These are phyloP conservation scores for Psilopogon haemacephalus DNA, from an alignment of 2,113 vertebrate species.

Conservation along the genomic window DNA sequence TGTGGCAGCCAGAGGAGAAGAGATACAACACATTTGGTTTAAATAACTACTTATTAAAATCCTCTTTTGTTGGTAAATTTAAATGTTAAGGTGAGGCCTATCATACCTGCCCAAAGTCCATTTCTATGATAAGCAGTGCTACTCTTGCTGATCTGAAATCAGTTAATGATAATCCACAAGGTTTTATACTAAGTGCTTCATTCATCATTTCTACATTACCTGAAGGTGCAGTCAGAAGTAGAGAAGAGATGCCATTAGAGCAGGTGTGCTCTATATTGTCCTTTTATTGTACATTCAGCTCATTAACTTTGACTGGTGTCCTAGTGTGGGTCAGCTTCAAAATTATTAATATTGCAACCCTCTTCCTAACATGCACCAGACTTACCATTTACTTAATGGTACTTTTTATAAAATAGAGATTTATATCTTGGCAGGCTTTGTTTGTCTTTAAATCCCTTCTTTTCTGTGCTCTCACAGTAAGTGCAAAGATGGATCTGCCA, in stretches of 20 bases:
- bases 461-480: neutral
- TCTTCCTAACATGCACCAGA: neutral
- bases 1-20: neutral
- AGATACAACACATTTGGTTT: neutral
- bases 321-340: neutral
- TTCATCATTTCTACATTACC: conserved; percentile 26
- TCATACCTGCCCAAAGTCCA: neutral
- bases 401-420: neutral
- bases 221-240: conserved; percentile 34
- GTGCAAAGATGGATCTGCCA: neutral
- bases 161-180: neutral
- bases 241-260: conserved; percentile 17
- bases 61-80: neutral
- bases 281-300: conserved; percentile 8
- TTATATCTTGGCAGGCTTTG: neutral
- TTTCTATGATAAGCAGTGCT: neutral
- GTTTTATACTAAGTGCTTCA: conserved; percentile 5
- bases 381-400: neutral
- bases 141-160: neutral
- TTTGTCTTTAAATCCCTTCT: neutral
- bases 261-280: neutral
- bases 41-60: neutral
- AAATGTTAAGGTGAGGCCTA: neutral
- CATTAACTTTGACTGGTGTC: conserved; percentile 23
- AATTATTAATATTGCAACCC: neutral